These are phyloP conservation scores for Gryon sp. DNA, from an alignment of 1,140 invertebrate species.

Conservation along the genomic window DNA sequence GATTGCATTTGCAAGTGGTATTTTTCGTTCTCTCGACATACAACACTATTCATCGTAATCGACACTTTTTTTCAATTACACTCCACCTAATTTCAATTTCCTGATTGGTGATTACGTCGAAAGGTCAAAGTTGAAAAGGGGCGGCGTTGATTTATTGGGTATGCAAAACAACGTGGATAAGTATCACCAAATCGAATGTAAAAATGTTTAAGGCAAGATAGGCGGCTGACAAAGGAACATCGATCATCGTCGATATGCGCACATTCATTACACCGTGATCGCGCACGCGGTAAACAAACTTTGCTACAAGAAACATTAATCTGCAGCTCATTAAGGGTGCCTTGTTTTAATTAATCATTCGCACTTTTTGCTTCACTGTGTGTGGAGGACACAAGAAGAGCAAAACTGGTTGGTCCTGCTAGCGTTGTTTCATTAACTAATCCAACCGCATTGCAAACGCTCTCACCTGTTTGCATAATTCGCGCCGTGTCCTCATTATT, in stretches of 20 bases:
- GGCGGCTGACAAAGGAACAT: constrained; percentile 10
- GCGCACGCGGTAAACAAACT: constrained; percentile 67
- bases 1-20: too few relatives aligned
- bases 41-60: constrained; percentile 33
- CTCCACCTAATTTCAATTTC: constrained; percentile 17
- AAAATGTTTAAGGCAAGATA: constrained; percentile 5
- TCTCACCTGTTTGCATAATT: constrained; percentile 39
- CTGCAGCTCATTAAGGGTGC: constrained; percentile 70
- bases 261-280: constrained; percentile 66
- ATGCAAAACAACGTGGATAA: constrained; percentile 10
- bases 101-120: constrained; percentile 7
- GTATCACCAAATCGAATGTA: constrained; percentile 9
- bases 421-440: constrained; percentile 19
- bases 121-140: constrained; percentile 18
- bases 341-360: constrained; percentile 74
- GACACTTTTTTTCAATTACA: constrained; percentile 31
- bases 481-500: constrained; percentile 13
- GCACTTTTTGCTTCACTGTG: constrained; percentile 14
- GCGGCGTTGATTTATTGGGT: constrained; percentile 20
- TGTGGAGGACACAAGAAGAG: not conserved
- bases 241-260: constrained; percentile 44
- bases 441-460: constrained; percentile 9
- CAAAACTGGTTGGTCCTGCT: too few relatives aligned
- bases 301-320: constrained; percentile 71
- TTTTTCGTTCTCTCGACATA: too few relatives aligned